A percentile compares a stretch with the other conserved stretches of the same genome.
These are phyloP conservation scores for Sprattus sprattus DNA, from an alignment of 2,113 vertebrate genomes.

Conservation along the genomic window DNA sequence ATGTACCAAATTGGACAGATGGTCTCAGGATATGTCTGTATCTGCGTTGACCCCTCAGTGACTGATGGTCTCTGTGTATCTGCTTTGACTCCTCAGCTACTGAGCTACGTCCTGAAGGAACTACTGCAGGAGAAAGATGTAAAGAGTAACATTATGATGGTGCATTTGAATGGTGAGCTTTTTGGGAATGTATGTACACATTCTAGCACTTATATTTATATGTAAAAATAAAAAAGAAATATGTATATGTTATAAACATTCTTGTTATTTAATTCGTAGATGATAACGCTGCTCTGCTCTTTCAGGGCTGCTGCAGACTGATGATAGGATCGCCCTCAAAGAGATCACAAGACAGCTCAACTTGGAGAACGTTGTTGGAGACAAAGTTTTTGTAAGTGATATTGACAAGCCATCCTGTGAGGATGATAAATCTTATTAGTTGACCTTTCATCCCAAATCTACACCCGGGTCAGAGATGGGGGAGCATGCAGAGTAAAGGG, in stretches of 20 bases:
- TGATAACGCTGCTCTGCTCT: constrained; percentile 1
- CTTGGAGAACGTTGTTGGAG: constrained; percentile 92
- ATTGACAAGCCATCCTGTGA: background rate
- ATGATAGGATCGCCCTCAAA: constrained; percentile 87
- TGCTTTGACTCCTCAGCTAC: constrained; percentile 69
- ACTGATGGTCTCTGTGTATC: background rate
- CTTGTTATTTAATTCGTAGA: background rate
- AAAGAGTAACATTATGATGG: constrained; percentile 80
- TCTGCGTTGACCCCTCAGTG: background rate
- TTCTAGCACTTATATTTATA: no score
- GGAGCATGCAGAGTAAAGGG: background rate
- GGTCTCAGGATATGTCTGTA: background rate
- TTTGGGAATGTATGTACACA: no score
- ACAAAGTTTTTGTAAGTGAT: constrained; percentile 94
- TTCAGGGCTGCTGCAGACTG: constrained; percentile 89
- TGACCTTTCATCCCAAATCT: background rate
- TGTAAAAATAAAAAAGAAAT: no score
- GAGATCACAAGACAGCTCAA: constrained; percentile 93
- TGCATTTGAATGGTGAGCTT: constrained; percentile 81
- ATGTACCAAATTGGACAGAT: background rate
- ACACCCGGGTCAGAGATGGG: no score
- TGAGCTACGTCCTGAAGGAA: constrained; percentile 81
- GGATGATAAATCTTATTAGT: background rate
- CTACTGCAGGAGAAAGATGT: constrained; percentile 73
- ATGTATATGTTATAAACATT: background rate